Percentiles rank a stretch among this genome's conserved stretches.
phyloP scores from a whole-genome alignment of 2,113 vertebrate species.

The Pithys albifrons region DNA sequence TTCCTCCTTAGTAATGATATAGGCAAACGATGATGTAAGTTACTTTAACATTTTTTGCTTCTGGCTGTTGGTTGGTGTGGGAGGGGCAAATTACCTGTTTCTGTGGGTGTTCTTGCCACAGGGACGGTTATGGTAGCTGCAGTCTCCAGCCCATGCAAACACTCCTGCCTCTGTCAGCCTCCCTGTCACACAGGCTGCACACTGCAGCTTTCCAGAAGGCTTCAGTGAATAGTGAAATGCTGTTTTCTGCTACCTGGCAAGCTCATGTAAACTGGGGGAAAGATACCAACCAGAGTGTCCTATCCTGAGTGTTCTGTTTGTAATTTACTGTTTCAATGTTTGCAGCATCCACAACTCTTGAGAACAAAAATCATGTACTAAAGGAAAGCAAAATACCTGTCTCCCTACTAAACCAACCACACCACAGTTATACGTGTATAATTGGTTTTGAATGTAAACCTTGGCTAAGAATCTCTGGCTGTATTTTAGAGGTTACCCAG shows the following conservation, averaged over 20 bases:
- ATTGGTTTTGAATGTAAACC: not conserved
- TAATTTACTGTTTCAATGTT: not conserved
- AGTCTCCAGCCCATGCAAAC: slow-evolving; percentile 1
- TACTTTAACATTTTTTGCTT: slow-evolving; percentile 61
- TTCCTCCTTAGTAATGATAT: slow-evolving; percentile 66
- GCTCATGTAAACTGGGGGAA: not conserved
- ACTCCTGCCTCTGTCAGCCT: not conserved
- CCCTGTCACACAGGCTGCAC: not conserved
- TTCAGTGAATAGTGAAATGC: not conserved
- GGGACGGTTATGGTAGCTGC: not conserved
- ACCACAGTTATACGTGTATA: not conserved
- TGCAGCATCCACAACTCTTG: not conserved
- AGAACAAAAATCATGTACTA: not conserved
- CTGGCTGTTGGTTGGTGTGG: slow-evolving; percentile 63
- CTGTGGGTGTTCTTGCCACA: slow-evolving; percentile 68
- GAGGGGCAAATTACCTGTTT: slow-evolving; percentile 66
- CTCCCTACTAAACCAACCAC: not conserved
- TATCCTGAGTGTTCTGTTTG: fast-evolving
- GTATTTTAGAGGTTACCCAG: not conserved
- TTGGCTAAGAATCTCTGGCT: not conserved
- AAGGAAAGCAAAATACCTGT: not conserved
- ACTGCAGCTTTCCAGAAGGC: not conserved
- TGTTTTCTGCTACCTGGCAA: not conserved
- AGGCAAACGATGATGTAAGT: slow-evolving; percentile 65
- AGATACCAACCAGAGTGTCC: not conserved